Evolutionary conservation across 2,113 vertebrate genomes (phyloP), one percentile per base, ranked within the genome.

Genomic region (Lampris incognitus): DNA sequence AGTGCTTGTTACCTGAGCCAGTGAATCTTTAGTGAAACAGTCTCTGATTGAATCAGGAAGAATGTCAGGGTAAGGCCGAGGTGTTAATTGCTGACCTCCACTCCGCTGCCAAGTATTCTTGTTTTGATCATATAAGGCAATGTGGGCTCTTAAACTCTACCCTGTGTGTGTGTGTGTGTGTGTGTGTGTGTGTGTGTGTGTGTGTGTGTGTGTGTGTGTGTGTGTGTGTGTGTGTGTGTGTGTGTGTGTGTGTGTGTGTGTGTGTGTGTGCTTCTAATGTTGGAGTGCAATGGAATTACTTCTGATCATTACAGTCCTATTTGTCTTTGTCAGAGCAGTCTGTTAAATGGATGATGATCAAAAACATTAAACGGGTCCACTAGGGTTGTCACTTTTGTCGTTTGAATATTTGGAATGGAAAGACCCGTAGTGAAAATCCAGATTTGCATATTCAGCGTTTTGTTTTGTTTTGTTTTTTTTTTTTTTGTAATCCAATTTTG

Each of bases 81-180:
- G 79, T 88, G 85, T 87, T 90, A 86, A 89, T 80, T 84, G 84
- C 87, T 89, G 89, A 91, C 86, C 85, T 85, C 69, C 44, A 72
- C 69, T 69, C 73, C 87, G 60, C 50, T 88, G 87, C 84, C 86
- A 87, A 83, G 83, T 58, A 9, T 13, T 86, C 79, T 88, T 91
- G 86, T 91, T 93, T 91, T 94, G 90, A 90, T 89, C 93, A 91
- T 93, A 91, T 94, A 93, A 92, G 92, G 91, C 88, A 89, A 87
- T 86, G 83, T 69, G 76, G 85, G 87, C 85, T 65, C 81, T 84
- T 63, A 69, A 82, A 79, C 84, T 85, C 74, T 67, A 67, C 85
- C 77, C 70, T 86, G 75, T 9, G 56, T 59, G 59, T 2, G 0
- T 57, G 51, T 24, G 62, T 70, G 73, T 69, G 76, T 63, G 59